Conservation (phyloP, 2,797 vertebrate genomes). For the Numenius phaeopus region DNA sequence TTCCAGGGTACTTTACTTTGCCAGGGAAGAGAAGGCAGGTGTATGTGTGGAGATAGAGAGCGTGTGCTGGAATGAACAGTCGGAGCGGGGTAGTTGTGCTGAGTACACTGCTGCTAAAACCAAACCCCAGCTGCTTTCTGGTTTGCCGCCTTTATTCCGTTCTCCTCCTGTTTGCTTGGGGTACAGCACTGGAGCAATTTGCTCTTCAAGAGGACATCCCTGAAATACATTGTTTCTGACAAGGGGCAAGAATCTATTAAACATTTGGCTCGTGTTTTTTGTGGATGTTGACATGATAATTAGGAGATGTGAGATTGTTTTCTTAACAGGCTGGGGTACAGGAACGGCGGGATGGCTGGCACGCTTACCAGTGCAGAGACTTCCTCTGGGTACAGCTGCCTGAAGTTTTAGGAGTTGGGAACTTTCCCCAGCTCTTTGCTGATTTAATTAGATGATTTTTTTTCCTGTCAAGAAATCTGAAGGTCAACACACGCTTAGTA, state of each 20-base stretch:
- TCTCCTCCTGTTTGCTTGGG: background rate
- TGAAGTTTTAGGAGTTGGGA: background rate
- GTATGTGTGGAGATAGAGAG: background rate
- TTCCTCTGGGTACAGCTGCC: background rate
- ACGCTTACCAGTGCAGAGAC: background rate
- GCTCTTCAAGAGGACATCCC: background rate
- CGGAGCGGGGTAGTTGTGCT: background rate
- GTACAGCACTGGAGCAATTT: background rate
- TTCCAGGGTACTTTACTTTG: background rate
- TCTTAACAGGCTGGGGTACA: background rate
- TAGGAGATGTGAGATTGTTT: constrained; percentile 23
- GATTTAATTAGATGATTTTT: constrained; percentile 30
- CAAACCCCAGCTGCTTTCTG: background rate
- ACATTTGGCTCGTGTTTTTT: background rate
- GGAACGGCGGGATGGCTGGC: constrained; percentile 22
- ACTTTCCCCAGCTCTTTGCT: constrained; percentile 41
- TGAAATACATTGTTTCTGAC: constrained; percentile 24
- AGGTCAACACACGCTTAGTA: constrained; percentile 34
- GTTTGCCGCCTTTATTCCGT: background rate
- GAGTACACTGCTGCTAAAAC: background rate
- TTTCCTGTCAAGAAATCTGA: constrained; percentile 43
- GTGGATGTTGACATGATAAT: background rate
- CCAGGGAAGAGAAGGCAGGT: background rate
- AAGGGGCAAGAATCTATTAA: constrained; percentile 15
- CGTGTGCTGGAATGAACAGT: background rate